phyloP scores from a whole-genome alignment of 2,797 vertebrate genomes.

The Myiotriccus ornatus region DNA sequence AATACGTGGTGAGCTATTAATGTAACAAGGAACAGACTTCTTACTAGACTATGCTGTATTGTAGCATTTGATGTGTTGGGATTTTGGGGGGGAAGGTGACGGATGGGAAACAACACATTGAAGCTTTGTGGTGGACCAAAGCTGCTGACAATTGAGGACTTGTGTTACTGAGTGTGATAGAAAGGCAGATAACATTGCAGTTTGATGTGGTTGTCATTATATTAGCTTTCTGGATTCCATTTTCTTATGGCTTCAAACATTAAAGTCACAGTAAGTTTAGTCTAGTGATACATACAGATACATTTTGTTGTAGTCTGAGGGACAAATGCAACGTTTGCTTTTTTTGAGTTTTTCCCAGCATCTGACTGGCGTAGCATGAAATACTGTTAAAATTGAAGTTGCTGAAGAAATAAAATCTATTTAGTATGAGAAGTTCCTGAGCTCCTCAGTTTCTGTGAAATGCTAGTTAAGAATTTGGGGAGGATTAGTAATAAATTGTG shows the following conservation, averaged over 20 bases:
- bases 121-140: accelerated
- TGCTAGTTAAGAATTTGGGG: background rate
- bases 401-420: background rate
- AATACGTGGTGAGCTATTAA: background rate
- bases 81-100: accelerated
- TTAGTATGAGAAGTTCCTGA: background rate
- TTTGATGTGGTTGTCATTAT: background rate
- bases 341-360: background rate
- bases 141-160: background rate
- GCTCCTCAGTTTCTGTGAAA: background rate
- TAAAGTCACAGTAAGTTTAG: background rate
- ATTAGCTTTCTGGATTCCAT: background rate
- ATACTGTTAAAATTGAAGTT: background rate
- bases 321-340: background rate
- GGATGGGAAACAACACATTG: background rate
- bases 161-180: background rate
- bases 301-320: background rate
- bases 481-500: background rate
- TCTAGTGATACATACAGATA: background rate
- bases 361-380: background rate
- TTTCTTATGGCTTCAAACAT: background rate
- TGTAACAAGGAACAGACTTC: background rate
- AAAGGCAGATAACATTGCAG: background rate
- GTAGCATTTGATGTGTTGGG: background rate
- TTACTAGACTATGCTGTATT: background rate